A percentile compares a stretch with the other conserved stretches of the same genome.
These are phyloP conservation scores for Porites rus DNA, from an alignment of 92 coral and sea anemone genomes.

Conservation along the genomic window DNA sequence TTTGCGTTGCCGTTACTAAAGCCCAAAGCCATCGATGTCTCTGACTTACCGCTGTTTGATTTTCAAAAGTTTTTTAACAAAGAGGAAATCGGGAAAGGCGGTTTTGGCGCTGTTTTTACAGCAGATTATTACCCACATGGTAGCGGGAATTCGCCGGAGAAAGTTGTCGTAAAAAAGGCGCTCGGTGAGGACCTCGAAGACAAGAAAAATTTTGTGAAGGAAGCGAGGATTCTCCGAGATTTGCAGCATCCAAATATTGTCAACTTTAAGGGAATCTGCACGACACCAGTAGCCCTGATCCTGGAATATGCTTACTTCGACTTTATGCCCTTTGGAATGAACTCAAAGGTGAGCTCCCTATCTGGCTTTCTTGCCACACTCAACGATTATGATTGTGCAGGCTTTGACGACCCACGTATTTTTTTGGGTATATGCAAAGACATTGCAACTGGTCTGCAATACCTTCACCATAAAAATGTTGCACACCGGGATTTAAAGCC, in stretches of 20 bases:
- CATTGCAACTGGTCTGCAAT: constrained; percentile 27
- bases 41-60: too few relatives aligned
- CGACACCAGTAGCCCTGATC: too few relatives aligned
- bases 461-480: constrained; percentile 1
- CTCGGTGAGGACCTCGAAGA: too few relatives aligned
- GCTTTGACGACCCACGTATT: constrained; percentile 22
- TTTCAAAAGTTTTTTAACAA: constrained; percentile 9
- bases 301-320: too few relatives aligned
- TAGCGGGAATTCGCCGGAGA: background rate
- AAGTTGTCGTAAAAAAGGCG: constrained; percentile 6
- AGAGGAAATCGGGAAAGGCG: constrained; percentile 16
- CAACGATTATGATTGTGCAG: background rate
- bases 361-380: too few relatives aligned
- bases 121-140: background rate
- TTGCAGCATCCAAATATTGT: too few relatives aligned
- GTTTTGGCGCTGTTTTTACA: constrained; percentile 13
- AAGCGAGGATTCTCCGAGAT: too few relatives aligned
- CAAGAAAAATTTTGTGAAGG: background rate
- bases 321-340: too few relatives aligned
- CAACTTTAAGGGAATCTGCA: too few relatives aligned
- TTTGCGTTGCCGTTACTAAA: background rate
- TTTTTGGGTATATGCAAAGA: constrained; percentile 26
- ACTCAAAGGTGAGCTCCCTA: too few relatives aligned
- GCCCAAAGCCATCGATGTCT: background rate
- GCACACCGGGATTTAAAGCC: too few relatives aligned